Evolutionary conservation across 2,888 invertebrate species (phyloP).

Genomic region (Drosophila greeni): DNA sequence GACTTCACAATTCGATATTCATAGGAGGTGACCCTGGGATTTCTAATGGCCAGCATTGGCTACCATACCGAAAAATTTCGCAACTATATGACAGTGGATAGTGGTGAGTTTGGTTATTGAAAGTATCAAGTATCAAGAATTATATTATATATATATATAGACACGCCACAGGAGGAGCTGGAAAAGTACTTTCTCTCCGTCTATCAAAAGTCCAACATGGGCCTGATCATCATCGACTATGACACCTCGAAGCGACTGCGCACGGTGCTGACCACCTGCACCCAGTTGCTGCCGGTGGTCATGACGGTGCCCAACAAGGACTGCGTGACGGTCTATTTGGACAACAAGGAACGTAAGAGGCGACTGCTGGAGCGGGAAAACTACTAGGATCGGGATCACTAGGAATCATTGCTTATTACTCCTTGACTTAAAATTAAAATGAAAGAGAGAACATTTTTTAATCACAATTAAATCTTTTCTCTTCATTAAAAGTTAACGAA

Average conservation of each 20-base stretch:
- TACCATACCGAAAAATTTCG: slow-evolving; percentile 41
- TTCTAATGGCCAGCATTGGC: slow-evolving; percentile 56
- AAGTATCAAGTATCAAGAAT: not conserved
- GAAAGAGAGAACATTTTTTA: not conserved
- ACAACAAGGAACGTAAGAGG: slow-evolving; percentile 48
- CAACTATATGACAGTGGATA: slow-evolving; percentile 53
- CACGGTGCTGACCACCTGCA: slow-evolving; percentile 34
- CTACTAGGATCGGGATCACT: slow-evolving; percentile 20
- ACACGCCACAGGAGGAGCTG: slow-evolving; percentile 31
- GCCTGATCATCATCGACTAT: slow-evolving; percentile 55
- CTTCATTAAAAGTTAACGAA: not conserved
- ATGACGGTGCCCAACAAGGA: slow-evolving; percentile 50
- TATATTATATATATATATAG: too few species aligned
- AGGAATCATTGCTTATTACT: not conserved
- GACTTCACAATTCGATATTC: too few species aligned
- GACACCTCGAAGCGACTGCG: slow-evolving; percentile 35
- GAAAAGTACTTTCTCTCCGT: slow-evolving; percentile 43
- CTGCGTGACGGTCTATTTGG: slow-evolving; percentile 42
- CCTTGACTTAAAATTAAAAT: not conserved
- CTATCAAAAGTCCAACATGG: slow-evolving; percentile 43
- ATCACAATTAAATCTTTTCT: not conserved
- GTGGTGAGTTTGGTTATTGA: slow-evolving; percentile 24
- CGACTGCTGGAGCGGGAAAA: slow-evolving; percentile 47
- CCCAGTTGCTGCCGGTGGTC: slow-evolving; percentile 41
- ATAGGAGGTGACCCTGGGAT: slow-evolving; percentile 54